A percentile compares a stretch with the other conserved stretches of the same genome.
phyloP scores from a whole-genome alignment of 2,113 vertebrate species.

The Coptodon bakossiorum region DNA sequence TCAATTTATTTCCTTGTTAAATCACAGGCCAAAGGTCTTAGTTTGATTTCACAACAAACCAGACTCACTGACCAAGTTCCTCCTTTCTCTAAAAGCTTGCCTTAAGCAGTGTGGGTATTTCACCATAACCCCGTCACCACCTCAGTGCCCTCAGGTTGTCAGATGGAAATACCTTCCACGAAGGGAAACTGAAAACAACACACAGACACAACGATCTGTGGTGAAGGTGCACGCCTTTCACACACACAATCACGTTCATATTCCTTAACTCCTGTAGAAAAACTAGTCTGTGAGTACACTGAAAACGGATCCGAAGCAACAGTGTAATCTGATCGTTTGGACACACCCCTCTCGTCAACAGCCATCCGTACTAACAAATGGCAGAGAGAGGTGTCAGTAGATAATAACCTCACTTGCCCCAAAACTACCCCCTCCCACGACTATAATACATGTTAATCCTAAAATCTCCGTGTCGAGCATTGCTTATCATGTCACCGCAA shows the following conservation, averaged over 20 bases:
- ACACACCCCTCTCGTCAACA: constrained; percentile 49
- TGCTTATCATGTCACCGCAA: constrained; percentile 26
- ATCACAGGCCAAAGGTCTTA: not conserved
- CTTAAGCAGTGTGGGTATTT: not conserved
- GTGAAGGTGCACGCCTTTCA: not conserved
- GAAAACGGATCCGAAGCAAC: constrained; percentile 27
- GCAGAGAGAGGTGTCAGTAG: not conserved
- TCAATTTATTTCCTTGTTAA: not conserved
- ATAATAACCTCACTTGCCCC: constrained; percentile 50
- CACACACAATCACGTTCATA: not conserved
- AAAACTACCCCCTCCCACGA: constrained; percentile 12
- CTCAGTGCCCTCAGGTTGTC: constrained; percentile 1
- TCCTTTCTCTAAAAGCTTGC: not conserved
- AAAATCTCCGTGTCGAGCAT: constrained; percentile 46
- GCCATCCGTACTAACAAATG: constrained; percentile 1
- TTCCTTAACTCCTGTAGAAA: not conserved
- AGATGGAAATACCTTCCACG: constrained; percentile 3
- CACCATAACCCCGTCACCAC: not conserved
- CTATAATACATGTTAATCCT: constrained; percentile 61
- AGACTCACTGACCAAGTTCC: constrained; percentile 12
- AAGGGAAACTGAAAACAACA: not conserved
- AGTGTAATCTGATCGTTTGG: constrained; percentile 49
- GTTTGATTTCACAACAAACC: constrained; percentile 33
- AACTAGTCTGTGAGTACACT: constrained; percentile 17
- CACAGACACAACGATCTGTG: not conserved